Evolutionary conservation across 2,888 invertebrate genomes (phyloP), one percentile per base, ranked within the genome.

Genomic region (Nomada flava): DNA sequence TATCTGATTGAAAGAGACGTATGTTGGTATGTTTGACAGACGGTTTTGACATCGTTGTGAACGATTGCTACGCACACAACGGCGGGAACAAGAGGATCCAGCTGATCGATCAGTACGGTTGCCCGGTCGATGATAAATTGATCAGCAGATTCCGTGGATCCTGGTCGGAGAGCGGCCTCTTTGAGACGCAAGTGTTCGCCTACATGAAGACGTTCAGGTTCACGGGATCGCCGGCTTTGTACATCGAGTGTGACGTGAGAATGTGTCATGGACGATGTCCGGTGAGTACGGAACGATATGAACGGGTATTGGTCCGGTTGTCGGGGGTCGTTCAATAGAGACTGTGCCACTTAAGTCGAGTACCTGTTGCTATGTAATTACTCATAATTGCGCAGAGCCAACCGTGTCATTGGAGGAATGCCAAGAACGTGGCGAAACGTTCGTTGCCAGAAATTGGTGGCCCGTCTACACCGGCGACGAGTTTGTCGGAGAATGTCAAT

Each of bases 191-290:
- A 94, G 98, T 98, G 63, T 98, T 97, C 93, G 98, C 98, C 11
- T 98, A 98, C 92, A 98, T 98, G 97, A 98, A 98, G 94, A 98
- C 98, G 2, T 98, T 98, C 94, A 95, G 98, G 79, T 98, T 98
- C 94, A 98, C 98, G 0, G 98, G 98, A 36, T 98, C 98, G 0
- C 98, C 98, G 0, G 98, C 98, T 9, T 95, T 98, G 5, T 98
- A 98, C 93, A 98, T 98, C 82, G 98, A 98, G 94, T 98, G 98
- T 91, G 98, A 98, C 94, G 98, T 98, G 50, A 95, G 98, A 88
- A 98, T 98, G 98, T 98, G 98, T 93, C 98, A 98, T 93, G 98
- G 98, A 81, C 95, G 98, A 89, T 98, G 98, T 95, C 98, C 98
- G 90, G 98, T 98, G 94, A 96, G 96, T 94, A 42, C 2, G 1